Conservation (phyloP, 2,888 invertebrate species). For the Drosophila anceps region DNA sequence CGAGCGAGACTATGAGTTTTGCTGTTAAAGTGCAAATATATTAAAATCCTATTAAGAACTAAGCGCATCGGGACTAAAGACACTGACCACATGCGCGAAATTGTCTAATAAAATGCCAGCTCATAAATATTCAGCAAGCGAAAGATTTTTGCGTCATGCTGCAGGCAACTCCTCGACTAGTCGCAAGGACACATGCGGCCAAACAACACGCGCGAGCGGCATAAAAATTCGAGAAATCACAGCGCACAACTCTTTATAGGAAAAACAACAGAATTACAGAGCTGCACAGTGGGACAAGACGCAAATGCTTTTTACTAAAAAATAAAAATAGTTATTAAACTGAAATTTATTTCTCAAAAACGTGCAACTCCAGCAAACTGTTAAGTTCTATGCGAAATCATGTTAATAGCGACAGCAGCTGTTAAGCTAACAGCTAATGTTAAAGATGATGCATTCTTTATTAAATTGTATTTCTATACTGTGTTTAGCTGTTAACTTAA, state of each 20-base stretch:
- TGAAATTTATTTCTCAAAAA: too few relatives aligned
- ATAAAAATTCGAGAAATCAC: constrained; percentile 68
- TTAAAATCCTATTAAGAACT: constrained; percentile 67
- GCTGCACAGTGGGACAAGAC: neutral
- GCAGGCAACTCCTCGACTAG: constrained; percentile 12
- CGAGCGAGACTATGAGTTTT: neutral
- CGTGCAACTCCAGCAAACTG: too few relatives aligned
- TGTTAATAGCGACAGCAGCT: too few relatives aligned
- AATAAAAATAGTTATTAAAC: neutral
- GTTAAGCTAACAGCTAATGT: too few relatives aligned
- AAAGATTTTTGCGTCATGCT: constrained; percentile 46
- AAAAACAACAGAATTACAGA: neutral
- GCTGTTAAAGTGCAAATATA: constrained; percentile 40
- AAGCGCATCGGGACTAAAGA: constrained; percentile 31
- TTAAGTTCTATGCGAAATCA: too few relatives aligned
- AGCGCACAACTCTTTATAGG: constrained; percentile 51
- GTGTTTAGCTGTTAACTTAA: neutral
- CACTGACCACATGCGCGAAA: constrained; percentile 52
- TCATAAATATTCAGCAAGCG: constrained; percentile 74
- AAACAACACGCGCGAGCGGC: constrained; percentile 65
- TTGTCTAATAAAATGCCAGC: constrained; percentile 73
- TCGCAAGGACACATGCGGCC: constrained; percentile 34
- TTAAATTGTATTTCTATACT: neutral
- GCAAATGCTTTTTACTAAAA: neutral
- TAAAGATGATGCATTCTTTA: neutral